phyloP scores from a whole-genome alignment of 2,797 vertebrate genomes.

The Cygnus olor region DNA sequence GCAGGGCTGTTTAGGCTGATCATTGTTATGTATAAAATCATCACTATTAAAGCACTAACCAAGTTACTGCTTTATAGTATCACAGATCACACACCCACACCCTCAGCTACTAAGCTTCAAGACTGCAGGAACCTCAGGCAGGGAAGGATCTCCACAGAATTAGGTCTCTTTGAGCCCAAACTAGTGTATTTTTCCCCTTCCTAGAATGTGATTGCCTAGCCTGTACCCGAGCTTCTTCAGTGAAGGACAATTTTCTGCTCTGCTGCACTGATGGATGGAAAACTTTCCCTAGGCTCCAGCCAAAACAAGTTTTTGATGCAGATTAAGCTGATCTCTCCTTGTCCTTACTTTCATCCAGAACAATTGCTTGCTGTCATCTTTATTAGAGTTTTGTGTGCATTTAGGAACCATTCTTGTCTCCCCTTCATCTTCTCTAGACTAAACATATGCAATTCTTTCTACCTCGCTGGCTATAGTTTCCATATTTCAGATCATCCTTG shows the following conservation, averaged over 20 bases:
- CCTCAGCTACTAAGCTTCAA: background rate
- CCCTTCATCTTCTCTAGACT: slow-evolving; percentile 27
- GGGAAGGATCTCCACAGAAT: background rate
- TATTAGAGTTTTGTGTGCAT: background rate
- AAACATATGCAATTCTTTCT: slow-evolving; percentile 37
- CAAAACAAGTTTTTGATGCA: background rate
- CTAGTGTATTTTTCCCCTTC: background rate
- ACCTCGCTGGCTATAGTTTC: background rate
- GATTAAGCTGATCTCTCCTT: background rate
- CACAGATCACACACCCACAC: background rate
- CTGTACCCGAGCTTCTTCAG: background rate
- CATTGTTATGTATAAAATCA: background rate
- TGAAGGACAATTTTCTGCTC: background rate
- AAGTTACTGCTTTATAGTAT: background rate
- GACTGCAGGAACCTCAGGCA: background rate
- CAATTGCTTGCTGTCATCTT: background rate
- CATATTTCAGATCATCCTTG: background rate
- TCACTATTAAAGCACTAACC: background rate
- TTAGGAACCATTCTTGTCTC: background rate
- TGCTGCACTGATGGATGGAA: accelerated
- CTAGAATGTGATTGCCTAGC: background rate
- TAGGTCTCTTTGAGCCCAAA: background rate
- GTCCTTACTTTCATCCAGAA: background rate
- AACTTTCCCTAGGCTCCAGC: background rate
- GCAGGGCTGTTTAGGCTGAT: background rate